Percentiles rank a stretch among this genome's conserved stretches.
These are phyloP conservation scores for Diarsia dahlii DNA, from an alignment of 2,888 invertebrate genomes.

Conservation along the genomic window DNA sequence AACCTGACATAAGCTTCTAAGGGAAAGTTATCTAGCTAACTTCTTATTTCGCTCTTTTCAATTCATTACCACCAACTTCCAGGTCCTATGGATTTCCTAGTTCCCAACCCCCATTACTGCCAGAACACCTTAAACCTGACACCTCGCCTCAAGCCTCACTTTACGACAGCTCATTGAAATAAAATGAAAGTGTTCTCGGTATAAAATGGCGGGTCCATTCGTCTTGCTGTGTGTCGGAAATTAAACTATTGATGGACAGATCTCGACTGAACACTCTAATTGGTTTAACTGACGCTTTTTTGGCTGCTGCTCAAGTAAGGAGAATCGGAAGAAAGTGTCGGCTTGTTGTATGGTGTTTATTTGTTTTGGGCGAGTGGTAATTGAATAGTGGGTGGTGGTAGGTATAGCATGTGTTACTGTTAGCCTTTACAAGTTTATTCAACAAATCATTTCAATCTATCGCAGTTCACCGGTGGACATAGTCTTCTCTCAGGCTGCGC, in stretches of 20 bases:
- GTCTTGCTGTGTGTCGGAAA: slow-evolving; percentile 68
- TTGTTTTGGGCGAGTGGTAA: slow-evolving; percentile 1
- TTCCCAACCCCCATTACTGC: background rate
- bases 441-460: background rate
- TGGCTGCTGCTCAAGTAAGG: slow-evolving; percentile 46
- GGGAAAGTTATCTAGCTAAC: background rate
- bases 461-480: background rate
- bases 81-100: background rate
- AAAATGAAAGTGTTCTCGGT: slow-evolving; percentile 66
- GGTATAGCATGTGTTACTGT: background rate
- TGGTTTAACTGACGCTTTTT: slow-evolving; percentile 62
- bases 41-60: background rate
- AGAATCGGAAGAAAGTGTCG: slow-evolving; percentile 53
- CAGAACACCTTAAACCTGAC: slow-evolving; percentile 8
- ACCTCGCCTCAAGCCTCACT: slow-evolving; percentile 13
- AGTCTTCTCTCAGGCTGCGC: background rate
- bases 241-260: slow-evolving; percentile 65
- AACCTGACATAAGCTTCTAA: background rate
- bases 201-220: slow-evolving; percentile 60
- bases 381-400: background rate
- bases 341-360: slow-evolving; percentile 31
- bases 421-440: no score
- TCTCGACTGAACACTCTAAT: slow-evolving; percentile 61
- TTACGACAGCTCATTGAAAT: slow-evolving; percentile 60
- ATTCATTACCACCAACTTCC: background rate